Percentiles rank a stretch among this genome's conserved stretches.
Evolutionary conservation across 2,888 invertebrate species (phyloP).

Genomic region (Noctuana brunneofusca): DNA sequence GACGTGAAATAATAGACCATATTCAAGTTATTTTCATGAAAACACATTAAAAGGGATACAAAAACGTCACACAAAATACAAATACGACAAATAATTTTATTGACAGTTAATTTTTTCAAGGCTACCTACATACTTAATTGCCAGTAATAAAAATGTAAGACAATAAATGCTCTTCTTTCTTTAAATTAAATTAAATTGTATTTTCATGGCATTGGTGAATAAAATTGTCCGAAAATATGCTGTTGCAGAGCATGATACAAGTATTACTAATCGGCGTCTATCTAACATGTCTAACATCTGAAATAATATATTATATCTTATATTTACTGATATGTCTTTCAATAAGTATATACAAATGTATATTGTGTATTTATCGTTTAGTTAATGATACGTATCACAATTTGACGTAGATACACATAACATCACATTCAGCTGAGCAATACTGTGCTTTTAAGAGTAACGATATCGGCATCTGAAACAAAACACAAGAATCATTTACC

Average conservation of each 20-base stretch:
- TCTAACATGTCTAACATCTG: no score
- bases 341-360: no score
- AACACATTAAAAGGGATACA: conserved; percentile 21
- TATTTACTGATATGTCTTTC: no score
- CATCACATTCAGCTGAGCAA: neutral
- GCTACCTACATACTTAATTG: neutral
- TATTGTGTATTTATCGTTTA: no score
- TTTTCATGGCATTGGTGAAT: no score
- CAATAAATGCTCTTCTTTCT: no score
- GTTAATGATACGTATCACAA: neutral
- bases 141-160: neutral
- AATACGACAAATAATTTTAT: conserved; percentile 52
- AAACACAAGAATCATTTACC: conserved; percentile 40
- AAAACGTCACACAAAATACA: conserved; percentile 40
- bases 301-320: no score
- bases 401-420: neutral
- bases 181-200: no score
- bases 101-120: conserved; percentile 41
- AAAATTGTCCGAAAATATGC: no score
- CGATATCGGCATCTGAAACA: conserved; percentile 17
- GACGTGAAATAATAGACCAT: conserved; percentile 77
- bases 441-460: neutral
- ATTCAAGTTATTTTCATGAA: conserved; percentile 25
- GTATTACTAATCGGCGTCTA: no score
- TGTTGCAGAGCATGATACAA: no score